These are phyloP conservation scores for Aspiorhynchus laticeps DNA, from an alignment of 2,113 vertebrate genomes.

Conservation along the genomic window DNA sequence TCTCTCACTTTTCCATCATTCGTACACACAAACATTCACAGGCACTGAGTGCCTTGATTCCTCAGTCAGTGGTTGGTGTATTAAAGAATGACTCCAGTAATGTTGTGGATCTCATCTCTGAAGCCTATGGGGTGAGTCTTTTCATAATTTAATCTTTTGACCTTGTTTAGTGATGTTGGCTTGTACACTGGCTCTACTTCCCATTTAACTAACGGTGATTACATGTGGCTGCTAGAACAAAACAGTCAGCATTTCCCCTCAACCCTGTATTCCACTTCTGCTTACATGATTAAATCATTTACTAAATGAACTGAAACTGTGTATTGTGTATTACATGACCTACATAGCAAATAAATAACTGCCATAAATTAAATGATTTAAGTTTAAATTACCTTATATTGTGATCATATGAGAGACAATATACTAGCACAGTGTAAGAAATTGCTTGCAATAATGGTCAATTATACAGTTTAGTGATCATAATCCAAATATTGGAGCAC, in stretches of 20 bases:
- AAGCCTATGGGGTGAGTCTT: constrained; percentile 77
- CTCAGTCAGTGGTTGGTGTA: constrained; percentile 79
- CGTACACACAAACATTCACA: constrained; percentile 52
- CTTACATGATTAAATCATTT: not conserved
- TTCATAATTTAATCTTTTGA: not conserved
- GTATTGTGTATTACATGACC: not conserved
- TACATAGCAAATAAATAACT: not conserved
- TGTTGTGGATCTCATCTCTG: constrained; percentile 80
- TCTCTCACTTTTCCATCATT: not conserved
- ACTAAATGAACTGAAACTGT: constrained; percentile 35
- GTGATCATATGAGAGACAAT: not conserved
- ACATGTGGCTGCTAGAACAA: too few species aligned
- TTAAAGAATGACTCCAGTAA: constrained; percentile 81
- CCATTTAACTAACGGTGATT: not conserved
- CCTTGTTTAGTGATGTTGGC: not conserved
- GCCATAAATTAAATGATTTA: not conserved
- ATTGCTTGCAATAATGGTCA: not conserved
- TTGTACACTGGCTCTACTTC: not conserved
- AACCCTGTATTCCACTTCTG: not conserved
- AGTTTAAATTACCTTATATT: not conserved
- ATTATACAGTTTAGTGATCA: not conserved
- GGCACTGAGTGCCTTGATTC: constrained; percentile 80
- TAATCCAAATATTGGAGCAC: not conserved
- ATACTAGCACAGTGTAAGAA: not conserved
- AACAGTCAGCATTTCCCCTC: not conserved